phyloP scores from a whole-genome alignment of 2,113 vertebrate species.

The Hyperopisus bebe region DNA sequence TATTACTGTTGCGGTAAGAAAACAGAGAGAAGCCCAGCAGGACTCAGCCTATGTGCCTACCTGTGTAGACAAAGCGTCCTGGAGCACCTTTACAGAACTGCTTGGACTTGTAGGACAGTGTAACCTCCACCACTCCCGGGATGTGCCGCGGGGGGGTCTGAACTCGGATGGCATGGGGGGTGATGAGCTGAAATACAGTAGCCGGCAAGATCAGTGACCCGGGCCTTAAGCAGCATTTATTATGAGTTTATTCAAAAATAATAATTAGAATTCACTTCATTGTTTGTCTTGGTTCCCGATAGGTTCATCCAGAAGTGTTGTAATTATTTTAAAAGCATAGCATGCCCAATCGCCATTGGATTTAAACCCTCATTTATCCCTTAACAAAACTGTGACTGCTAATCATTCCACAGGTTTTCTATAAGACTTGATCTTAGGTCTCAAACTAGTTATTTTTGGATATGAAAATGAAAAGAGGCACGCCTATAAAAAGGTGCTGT shows the following conservation, averaged over 20 bases:
- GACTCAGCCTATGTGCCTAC: background rate
- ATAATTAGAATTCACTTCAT: background rate
- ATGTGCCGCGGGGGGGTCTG: constrained; percentile 97
- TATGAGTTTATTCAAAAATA: background rate
- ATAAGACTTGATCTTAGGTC: background rate
- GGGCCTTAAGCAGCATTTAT: background rate
- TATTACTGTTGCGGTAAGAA: background rate
- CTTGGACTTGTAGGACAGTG: constrained; percentile 98
- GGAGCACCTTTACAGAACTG: constrained; percentile 94
- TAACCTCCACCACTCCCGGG: constrained; percentile 96
- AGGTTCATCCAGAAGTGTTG: background rate
- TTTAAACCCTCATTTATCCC: background rate
- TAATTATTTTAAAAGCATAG: background rate
- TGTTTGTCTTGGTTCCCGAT: background rate
- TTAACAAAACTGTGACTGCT: background rate
- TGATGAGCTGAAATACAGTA: constrained; percentile 80
- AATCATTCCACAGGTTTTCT: background rate
- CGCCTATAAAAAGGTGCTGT: background rate
- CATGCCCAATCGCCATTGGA: background rate
- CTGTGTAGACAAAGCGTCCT: constrained; percentile 19
- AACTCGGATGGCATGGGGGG: constrained; percentile 94
- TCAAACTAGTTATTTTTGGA: background rate
- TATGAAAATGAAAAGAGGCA: background rate
- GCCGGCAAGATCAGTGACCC: background rate
- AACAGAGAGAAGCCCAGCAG: background rate